Evolutionary conservation across 2,888 invertebrate species (phyloP), one percentile per base, ranked within the genome.

Genomic region (Listrodromus nycthemerus): DNA sequence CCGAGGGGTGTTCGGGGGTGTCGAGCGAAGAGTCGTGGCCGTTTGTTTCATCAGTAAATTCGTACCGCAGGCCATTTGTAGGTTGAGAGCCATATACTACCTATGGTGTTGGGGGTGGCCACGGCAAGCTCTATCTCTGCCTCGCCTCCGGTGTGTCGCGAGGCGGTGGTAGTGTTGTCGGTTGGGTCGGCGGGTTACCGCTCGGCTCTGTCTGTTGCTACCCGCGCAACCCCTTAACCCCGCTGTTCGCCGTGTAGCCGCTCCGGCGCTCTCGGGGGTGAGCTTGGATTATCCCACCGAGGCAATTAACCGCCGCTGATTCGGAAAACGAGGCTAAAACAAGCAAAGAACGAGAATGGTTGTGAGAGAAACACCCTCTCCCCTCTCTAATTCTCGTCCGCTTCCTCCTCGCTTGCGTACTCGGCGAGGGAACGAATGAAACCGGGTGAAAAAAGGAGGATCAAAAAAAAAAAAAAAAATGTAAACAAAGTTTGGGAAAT

Each of bases 301-400:
- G 84, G 83, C 86, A 86, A 87, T 87, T 87, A 87, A 87, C 85
- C 84, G 87, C 83, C 85, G 83, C 83, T 87, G 85, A 87, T 86
- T 87, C 83, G 84, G 84, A 86, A 86, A 87, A 86, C 80, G 84
- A 80, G 83, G 82, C 80, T 83, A 85, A 85, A 83, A 85, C 76
- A 85, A 86, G 80, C 77, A 66, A 77, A 67, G 63, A 77, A 80
- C 69, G 73, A 77, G 66, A 69, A 37, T 48, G 8, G 33, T 16
- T 3, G 41, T 13, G 13, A 55, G 55, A 55, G 65, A 48, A 21
- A 45, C 55, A 37, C 37, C 37, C 55, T 41, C 19, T 7, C 61
- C 55, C 30, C 37, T 13, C 63, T 21, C 63, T 63, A 30, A 10
- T 61, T 27, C 58, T 45, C 24, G 45, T 2, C 24, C 33, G n/a